Evolutionary conservation across 1,140 invertebrate species (phyloP), one percentile per base, ranked within the genome.

Genomic region (Drosophila tropicalis): DNA sequence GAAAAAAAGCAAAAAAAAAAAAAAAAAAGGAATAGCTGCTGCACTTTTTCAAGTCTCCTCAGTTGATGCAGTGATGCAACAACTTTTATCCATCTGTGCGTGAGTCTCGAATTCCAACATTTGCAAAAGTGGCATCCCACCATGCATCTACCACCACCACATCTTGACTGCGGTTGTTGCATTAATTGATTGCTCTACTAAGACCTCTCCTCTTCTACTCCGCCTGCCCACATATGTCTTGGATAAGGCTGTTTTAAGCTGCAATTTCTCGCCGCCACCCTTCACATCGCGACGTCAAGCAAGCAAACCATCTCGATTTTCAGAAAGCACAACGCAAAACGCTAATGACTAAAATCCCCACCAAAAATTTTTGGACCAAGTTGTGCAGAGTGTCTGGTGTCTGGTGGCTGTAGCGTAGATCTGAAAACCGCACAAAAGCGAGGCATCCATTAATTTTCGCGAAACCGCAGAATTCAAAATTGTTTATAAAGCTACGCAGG

Each of bases 401-500:
- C 34, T 36, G 34, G 34, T 5, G 34, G 4, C 87, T 79, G 82
- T 54, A 82, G 69, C 65, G 69, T 79, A 62, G 75, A 32, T 17
- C 29, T 76, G 67, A 74, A 83, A 89, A 81, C 84, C 84, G 84
- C 84, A 89, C 85, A 84, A 87, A 79, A 89, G 84, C 84, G 80
- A 89, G 77, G 84, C 84, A 89, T 89, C 85, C 84, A 89, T 89
- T 89, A 89, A 89, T 89, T 89, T 89, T 89, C 84, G 77, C 77
- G 71, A 81, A 89, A 89, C 84, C 84, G 73, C 84, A 89, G 89
- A 89, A 89, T 89, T 89, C 84, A 89, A 89, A 89, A 89, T 89
- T 89, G 84, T 89, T 89, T 89, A 89, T 89, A 89, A 89, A 89
- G 84, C 84, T 84, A 84, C 84, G 84, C 84, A 84, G 84, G 73